phyloP scores from a whole-genome alignment of 2,113 vertebrate species.

The Potamarius usumacintae region DNA sequence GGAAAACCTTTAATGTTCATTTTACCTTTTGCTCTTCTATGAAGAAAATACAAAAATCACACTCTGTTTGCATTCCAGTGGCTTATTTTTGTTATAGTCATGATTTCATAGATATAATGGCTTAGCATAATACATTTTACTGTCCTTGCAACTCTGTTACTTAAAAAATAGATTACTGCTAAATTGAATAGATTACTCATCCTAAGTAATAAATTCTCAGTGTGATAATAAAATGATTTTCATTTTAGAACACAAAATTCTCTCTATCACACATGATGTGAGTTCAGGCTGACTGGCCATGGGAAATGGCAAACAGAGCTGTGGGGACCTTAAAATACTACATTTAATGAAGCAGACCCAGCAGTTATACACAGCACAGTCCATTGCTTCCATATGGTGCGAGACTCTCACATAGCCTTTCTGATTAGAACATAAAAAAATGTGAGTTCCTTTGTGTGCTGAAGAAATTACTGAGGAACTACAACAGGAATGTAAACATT shows the following conservation, averaged over 20 bases:
- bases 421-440: not conserved
- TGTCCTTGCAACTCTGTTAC: not conserved
- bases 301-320: constrained; percentile 16
- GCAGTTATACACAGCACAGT: constrained; percentile 49
- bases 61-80: not conserved
- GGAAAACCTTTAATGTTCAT: constrained; percentile 20
- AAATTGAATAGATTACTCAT: not conserved
- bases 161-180: not conserved
- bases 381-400: constrained; percentile 58
- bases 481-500: not conserved
- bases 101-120: not conserved
- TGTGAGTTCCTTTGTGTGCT: constrained; percentile 14
- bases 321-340: constrained; percentile 35
- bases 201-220: not conserved
- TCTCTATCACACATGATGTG: not conserved
- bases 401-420: constrained; percentile 40
- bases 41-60: too few relatives aligned
- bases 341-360: constrained; percentile 51
- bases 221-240: not conserved
- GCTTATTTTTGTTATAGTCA: not conserved
- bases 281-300: constrained; percentile 42
- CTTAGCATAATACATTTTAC: not conserved
- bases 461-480: not conserved
- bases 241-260: not conserved
- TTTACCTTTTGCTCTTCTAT: not conserved